These are phyloP conservation scores for Adineta ricciae DNA, from an alignment of 2,888 invertebrate genomes.

Conservation along the genomic window DNA sequence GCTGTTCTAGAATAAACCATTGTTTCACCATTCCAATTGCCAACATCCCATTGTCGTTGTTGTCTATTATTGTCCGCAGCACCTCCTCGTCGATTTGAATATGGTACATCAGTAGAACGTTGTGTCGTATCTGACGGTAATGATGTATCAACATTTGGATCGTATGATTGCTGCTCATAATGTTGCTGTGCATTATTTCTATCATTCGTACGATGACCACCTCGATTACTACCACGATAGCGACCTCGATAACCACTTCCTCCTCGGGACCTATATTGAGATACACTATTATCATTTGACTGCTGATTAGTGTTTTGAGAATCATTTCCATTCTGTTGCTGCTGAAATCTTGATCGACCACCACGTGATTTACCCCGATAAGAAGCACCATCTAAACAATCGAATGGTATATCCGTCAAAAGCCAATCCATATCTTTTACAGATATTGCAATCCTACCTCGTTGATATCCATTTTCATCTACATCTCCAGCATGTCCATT, in stretches of 20 bases:
- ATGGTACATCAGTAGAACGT: not conserved
- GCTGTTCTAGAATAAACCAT: not conserved
- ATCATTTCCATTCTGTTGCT: not conserved
- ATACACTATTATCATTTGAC: not conserved
- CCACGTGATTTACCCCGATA: not conserved
- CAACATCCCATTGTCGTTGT: not conserved
- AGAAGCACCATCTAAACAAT: not conserved
- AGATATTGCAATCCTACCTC: not conserved
- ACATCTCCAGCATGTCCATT: not conserved
- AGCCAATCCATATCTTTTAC: no score
- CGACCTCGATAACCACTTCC: not conserved
- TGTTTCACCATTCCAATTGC: constrained; percentile 16
- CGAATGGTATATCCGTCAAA: no score
- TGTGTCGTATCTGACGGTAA: not conserved
- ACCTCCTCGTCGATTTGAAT: not conserved
- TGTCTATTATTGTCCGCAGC: not conserved
- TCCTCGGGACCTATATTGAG: not conserved
- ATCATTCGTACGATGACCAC: not conserved
- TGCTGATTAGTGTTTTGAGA: not conserved
- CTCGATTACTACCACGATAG: constrained; percentile 5
- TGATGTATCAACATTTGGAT: not conserved
- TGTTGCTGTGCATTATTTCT: not conserved
- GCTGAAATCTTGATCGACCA: not conserved
- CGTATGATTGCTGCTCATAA: not conserved
- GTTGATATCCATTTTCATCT: not conserved